A percentile compares a stretch with the other conserved stretches of the same genome.
These are phyloP conservation scores for Chrysolina americana DNA, from an alignment of 2,888 invertebrate genomes.

Conservation along the genomic window DNA sequence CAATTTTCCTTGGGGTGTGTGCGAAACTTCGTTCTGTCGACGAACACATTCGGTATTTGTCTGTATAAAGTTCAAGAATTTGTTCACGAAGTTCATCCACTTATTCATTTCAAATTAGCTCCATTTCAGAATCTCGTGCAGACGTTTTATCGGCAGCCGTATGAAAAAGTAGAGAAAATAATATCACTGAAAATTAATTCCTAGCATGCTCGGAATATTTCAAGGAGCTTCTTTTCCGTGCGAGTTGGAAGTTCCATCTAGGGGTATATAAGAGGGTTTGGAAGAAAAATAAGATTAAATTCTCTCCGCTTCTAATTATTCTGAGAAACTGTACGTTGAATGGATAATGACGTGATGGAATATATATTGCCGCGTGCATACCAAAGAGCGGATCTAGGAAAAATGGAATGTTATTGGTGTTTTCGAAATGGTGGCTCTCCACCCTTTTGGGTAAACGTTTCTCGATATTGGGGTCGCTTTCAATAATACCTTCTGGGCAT, in stretches of 20 bases:
- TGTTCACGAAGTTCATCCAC: not conserved
- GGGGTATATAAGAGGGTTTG: not conserved
- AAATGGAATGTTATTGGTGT: no score
- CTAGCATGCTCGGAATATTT: slow-evolving; percentile 19
- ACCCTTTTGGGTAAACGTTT: no score
- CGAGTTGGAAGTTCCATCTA: slow-evolving; percentile 5
- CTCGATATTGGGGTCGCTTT: no score
- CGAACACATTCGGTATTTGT: not conserved
- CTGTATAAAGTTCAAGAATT: not conserved
- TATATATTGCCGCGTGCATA: not conserved
- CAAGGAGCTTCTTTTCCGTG: slow-evolving; percentile 19
- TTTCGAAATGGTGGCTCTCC: no score
- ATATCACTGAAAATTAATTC: slow-evolving; percentile 23
- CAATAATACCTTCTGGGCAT: no score
- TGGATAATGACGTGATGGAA: not conserved
- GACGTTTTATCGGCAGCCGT: slow-evolving; percentile 16
- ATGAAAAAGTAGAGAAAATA: slow-evolving; percentile 15
- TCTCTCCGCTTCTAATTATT: not conserved
- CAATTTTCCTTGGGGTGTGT: no score
- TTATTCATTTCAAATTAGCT: slow-evolving; percentile 23
- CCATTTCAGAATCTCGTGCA: slow-evolving; percentile 14
- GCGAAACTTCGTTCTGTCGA: not conserved
- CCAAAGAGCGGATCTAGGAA: not conserved
- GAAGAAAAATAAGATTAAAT: slow-evolving; percentile 10
- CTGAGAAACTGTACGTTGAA: not conserved